phyloP scores from a whole-genome alignment of 2,888 invertebrate species.

The Drosophila limbata region DNA sequence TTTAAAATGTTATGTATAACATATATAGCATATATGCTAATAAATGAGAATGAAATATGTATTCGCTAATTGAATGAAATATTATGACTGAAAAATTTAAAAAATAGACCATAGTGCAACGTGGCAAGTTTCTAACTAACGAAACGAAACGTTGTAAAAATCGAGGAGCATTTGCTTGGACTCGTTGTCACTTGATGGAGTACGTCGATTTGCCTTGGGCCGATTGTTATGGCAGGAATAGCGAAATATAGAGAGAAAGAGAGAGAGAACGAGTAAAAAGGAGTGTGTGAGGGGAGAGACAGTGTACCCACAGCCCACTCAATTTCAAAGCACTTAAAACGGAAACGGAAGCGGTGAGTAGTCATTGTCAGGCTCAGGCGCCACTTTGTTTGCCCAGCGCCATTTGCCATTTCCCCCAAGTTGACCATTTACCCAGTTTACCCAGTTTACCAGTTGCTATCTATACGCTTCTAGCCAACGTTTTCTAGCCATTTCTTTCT shows the following conservation, averaged over 20 bases:
- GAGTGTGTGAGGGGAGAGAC: not conserved
- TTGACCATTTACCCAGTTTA: constrained; percentile 25
- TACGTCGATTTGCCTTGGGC: constrained; percentile 45
- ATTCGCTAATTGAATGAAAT: too few relatives aligned
- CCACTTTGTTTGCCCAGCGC: constrained; percentile 63
- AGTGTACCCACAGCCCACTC: constrained; percentile 36
- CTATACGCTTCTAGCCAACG: constrained; percentile 36
- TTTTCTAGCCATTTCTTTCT: constrained; percentile 9
- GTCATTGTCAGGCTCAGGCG: constrained; percentile 75
- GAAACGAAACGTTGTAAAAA: constrained; percentile 16
- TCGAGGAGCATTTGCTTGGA: constrained; percentile 21
- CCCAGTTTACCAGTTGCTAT: constrained; percentile 39
- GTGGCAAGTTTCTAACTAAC: constrained; percentile 55
- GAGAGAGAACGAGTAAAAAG: not conserved
- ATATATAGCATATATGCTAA: too few relatives aligned
- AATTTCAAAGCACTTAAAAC: constrained; percentile 64
- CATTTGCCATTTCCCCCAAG: constrained; percentile 44
- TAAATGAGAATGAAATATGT: too few relatives aligned
- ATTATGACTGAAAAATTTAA: too few relatives aligned
- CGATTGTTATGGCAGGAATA: constrained; percentile 29
- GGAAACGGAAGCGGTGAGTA: constrained; percentile 76
- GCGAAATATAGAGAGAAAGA: constrained; percentile 11
- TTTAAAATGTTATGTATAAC: too few relatives aligned
- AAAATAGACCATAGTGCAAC: constrained; percentile 9
- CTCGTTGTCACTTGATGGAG: constrained; percentile 63